These are phyloP conservation scores for Babyrousa celebensis DNA, from an alignment of 2,797 vertebrate genomes.

Conservation along the genomic window DNA sequence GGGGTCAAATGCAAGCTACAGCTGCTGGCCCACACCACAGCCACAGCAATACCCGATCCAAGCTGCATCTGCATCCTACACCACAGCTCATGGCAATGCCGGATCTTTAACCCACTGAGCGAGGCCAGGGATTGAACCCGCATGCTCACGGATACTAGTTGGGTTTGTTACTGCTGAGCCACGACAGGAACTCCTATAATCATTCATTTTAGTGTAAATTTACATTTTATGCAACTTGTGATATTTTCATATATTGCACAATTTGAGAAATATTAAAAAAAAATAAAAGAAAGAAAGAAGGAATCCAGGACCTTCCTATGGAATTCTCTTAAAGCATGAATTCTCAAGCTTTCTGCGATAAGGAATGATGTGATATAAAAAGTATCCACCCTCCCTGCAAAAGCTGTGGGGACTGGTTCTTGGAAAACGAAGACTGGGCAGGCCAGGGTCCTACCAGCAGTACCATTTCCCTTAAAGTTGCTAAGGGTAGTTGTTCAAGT, in stretches of 20 bases:
- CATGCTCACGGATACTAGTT: too few species aligned
- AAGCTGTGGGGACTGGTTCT: neutral
- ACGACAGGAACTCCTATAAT: neutral
- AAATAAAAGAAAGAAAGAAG: neutral
- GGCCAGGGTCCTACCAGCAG: neutral
- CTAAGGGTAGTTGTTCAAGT: neutral
- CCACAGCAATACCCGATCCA: too few species aligned
- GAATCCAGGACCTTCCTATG: neutral
- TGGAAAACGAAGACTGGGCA: neutral
- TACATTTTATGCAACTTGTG: neutral
- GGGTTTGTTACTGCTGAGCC: too few species aligned
- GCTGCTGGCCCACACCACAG: too few species aligned
- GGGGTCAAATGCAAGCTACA: too few species aligned
- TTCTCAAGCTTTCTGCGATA: conserved; percentile 12
- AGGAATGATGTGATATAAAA: neutral
- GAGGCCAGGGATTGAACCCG: too few species aligned
- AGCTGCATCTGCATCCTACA: too few species aligned
- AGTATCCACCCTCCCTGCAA: neutral
- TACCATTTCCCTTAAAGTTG: neutral
- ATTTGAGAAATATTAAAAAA: neutral
- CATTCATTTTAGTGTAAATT: neutral
- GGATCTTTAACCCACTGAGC: too few species aligned
- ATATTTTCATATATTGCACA: neutral
- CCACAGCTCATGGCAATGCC: too few species aligned
- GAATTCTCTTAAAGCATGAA: conserved; percentile 1